Base-by-base conservation (phyloP, 2,888 invertebrate species). In the Lepidochitona cinerea region DNA sequence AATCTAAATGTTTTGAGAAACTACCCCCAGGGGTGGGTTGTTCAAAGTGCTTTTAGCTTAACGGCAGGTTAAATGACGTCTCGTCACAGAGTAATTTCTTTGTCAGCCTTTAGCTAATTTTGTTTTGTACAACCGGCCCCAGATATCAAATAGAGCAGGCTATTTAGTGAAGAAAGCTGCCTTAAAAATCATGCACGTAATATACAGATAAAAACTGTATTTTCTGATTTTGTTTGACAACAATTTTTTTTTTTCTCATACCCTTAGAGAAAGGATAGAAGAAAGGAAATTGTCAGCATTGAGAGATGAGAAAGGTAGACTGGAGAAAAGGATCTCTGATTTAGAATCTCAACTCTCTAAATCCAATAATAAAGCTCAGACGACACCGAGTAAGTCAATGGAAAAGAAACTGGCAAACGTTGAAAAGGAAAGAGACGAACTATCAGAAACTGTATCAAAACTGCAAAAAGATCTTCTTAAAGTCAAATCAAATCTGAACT, bases 381-480 rank as follows among this genome's bases (percentile, higher is more conserved):
- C 59, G 2, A 59, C 59, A 14, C 85, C 89, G 70, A 90, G 89
- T 68, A 86, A 83, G 26, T 88, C 84, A 9, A 75, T 89, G 0
- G 88, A 89, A 49, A 71, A 83, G 0, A 89, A 88, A 37, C 73
- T 89, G 1, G 71, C 73, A 26, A 71, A 70, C 35, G 14, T 72
- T 0, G 71, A 75, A 52, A 33, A 64, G 32, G 71, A 71, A n/a
- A 71, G 65, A 41, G 32, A 23, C 7, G 64, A 71, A 33, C 65
- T 71, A 49, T n/a, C 37, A 18, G 32, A 33, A 9, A 71, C 36
- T 32, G 64, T 71, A 6, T 32, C 36, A 14, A 52, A 49, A 0
- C 32, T 71, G 37, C 71, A 72, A 23, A 73, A 71, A 14, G 26
- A 59, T 23, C 71, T 79, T 36, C 59, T 79, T 53, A 65, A 76